Conservation (phyloP, 2,888 invertebrate species). For the Troides aeacus region DNA sequence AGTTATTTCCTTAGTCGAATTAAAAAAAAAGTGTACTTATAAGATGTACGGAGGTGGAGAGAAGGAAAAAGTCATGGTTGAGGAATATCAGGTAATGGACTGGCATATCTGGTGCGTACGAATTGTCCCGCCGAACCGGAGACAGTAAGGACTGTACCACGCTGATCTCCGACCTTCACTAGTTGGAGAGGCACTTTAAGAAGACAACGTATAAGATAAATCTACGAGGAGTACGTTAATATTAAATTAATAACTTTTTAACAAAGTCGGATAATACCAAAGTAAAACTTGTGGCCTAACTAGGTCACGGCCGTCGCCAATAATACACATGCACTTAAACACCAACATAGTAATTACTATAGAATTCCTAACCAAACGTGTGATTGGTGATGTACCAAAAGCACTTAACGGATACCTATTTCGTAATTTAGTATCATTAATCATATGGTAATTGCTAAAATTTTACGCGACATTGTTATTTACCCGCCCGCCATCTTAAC, state of each 20-base stretch:
- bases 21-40: no score
- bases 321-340: neutral
- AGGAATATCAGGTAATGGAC: no score
- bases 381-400: neutral
- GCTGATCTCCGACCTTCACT: no score
- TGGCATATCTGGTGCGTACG: no score
- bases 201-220: no score
- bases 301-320: neutral
- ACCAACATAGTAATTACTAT: conserved; percentile 1
- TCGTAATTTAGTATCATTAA: conserved; percentile 9
- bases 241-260: neutral
- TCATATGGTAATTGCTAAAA: conserved; percentile 13
- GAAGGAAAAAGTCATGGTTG: no score
- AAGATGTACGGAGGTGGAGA: no score
- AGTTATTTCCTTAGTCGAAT: no score
- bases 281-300: neutral
- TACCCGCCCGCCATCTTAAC: neutral
- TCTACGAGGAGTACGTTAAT: no score
- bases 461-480: conserved; percentile 1
- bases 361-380: neutral
- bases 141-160: no score
- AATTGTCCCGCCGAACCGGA: no score
- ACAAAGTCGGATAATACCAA: neutral
- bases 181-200: no score
- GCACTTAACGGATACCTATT: neutral